Percentiles rank a stretch among this genome's conserved stretches.
Conservation (phyloP, 1,140 invertebrate genomes). For the Drosophila kurseongensis region DNA sequence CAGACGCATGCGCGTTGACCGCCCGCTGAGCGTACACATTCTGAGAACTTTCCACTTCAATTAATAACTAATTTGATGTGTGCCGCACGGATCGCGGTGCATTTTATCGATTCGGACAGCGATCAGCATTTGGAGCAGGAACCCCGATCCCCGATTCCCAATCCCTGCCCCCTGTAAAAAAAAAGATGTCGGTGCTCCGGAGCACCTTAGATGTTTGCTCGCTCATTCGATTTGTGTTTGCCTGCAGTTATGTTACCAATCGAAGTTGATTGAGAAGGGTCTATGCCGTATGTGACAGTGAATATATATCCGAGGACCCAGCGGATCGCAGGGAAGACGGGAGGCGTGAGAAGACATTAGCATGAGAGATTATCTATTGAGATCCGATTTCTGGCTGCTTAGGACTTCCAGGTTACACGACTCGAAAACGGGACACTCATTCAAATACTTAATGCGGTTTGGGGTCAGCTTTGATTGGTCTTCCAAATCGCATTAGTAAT, state of each 20-base stretch:
- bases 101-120: slow-evolving; percentile 81
- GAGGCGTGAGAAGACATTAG: slow-evolving; percentile 55
- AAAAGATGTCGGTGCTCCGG: slow-evolving; percentile 39
- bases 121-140: slow-evolving; percentile 73
- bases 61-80: slow-evolving; percentile 83
- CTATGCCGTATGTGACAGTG: slow-evolving; percentile 66
- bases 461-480: slow-evolving; percentile 31
- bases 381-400: slow-evolving; percentile 32
- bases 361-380: slow-evolving; percentile 43
- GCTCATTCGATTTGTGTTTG: slow-evolving; percentile 52
- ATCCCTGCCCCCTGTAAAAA: neutral
- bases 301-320: slow-evolving; percentile 37
- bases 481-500: slow-evolving; percentile 26
- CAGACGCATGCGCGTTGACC: slow-evolving; percentile 77
- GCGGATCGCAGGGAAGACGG: slow-evolving; percentile 25
- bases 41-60: slow-evolving; percentile 82
- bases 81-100: slow-evolving; percentile 77
- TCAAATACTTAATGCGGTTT: slow-evolving; percentile 43
- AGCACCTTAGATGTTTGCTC: slow-evolving; percentile 71
- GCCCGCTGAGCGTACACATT: slow-evolving; percentile 78
- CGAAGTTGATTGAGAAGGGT: slow-evolving; percentile 74
- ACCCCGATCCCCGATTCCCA: slow-evolving; percentile 3
- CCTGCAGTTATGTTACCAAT: slow-evolving; percentile 61
- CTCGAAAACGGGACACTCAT: slow-evolving; percentile 15
- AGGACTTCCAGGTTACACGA: slow-evolving; percentile 40